Evolutionary conservation across 2,888 invertebrate species (phyloP).

Genomic region (Drosophila glabriapex): DNA sequence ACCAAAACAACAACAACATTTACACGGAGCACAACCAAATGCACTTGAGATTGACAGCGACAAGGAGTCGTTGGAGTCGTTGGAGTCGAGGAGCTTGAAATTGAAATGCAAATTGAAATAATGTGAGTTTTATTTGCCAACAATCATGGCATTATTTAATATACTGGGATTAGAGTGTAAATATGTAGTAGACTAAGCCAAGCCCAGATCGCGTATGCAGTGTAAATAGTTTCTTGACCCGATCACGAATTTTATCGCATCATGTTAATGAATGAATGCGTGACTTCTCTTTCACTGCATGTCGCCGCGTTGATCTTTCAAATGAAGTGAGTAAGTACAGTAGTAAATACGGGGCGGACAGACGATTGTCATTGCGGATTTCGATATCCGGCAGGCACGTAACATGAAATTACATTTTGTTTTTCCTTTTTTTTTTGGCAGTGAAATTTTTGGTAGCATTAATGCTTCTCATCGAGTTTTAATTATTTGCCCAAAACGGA

Average conservation of each 20-base stretch:
- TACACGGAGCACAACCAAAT: slow-evolving; percentile 10
- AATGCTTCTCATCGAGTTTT: slow-evolving; percentile 58
- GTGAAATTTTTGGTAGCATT: slow-evolving; percentile 62
- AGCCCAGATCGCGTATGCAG: slow-evolving; percentile 8
- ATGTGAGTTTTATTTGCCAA: slow-evolving; percentile 22
- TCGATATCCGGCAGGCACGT: slow-evolving; percentile 74
- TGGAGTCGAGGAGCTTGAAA: slow-evolving; percentile 20
- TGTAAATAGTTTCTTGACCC: slow-evolving; percentile 53
- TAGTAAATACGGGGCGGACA: slow-evolving; percentile 2
- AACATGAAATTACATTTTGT: slow-evolving; percentile 62
- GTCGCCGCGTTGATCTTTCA: slow-evolving; percentile 59
- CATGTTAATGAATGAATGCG: slow-evolving; percentile 52
- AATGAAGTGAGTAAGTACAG: slow-evolving; percentile 1
- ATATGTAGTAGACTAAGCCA: slow-evolving; percentile 13
- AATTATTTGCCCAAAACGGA: slow-evolving; percentile 49
- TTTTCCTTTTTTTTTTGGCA: slow-evolving; percentile 58
- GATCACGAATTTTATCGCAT: slow-evolving; percentile 56
- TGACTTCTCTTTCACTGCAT: slow-evolving; percentile 50
- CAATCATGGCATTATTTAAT: slow-evolving; percentile 37
- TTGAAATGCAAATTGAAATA: slow-evolving; percentile 49
- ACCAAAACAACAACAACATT: neutral
- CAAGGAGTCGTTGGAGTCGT: slow-evolving; percentile 28
- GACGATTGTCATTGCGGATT: slow-evolving; percentile 47
- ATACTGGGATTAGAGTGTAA: slow-evolving; percentile 8
- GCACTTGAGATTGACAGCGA: slow-evolving; percentile 60